phyloP scores from a whole-genome alignment of 2,888 invertebrate species.

The Tetragonula carbonaria region DNA sequence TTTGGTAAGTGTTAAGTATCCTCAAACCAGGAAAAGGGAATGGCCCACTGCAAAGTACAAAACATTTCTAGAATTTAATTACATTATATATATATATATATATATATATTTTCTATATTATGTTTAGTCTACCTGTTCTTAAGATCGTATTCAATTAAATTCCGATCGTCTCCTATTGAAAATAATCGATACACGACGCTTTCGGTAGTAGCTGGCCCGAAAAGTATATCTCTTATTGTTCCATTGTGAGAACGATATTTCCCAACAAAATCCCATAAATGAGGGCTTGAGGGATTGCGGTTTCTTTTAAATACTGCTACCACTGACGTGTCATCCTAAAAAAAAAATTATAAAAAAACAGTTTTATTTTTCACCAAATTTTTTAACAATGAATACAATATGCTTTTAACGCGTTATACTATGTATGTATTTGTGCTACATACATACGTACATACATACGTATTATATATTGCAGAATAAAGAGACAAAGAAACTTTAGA shows the following conservation, averaged over 20 bases:
- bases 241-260: slow-evolving; percentile 88
- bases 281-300: slow-evolving; percentile 80
- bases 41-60: slow-evolving; percentile 65
- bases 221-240: slow-evolving; percentile 86
- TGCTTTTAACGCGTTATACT: neutral
- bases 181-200: slow-evolving; percentile 84
- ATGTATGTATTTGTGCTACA: too few species aligned
- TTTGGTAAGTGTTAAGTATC: slow-evolving; percentile 84
- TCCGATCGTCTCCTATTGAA: slow-evolving; percentile 87
- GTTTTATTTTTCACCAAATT: neutral
- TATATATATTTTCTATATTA: neutral
- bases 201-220: slow-evolving; percentile 83
- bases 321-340: slow-evolving; percentile 85
- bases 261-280: slow-evolving; percentile 86
- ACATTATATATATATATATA: neutral
- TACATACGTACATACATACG: too few species aligned
- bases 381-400: neutral
- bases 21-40: slow-evolving; percentile 77
- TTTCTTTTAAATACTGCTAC: slow-evolving; percentile 83
- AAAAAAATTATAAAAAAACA: neutral
- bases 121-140: slow-evolving; percentile 79
- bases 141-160: slow-evolving; percentile 87
- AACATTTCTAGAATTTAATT: neutral
- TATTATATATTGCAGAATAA: neutral
- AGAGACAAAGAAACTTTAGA: neutral